Evolutionary conservation across 2,797 vertebrate genomes (phyloP).

Genomic region (Eutrigla gurnardus): DNA sequence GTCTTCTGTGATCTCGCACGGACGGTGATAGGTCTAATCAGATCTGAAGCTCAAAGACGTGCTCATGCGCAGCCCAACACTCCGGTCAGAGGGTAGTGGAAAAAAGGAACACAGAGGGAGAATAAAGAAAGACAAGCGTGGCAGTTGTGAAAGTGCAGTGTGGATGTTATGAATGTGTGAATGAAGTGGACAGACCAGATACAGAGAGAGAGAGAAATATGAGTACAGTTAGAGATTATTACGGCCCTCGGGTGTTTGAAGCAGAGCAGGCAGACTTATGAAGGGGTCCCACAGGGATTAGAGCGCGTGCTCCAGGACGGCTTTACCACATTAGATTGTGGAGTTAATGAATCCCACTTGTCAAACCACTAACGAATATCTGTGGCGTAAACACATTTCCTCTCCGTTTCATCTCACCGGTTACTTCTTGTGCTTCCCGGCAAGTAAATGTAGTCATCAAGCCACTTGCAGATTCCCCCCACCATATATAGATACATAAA

Average conservation of each 20-base stretch:
- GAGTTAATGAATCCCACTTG: conserved; percentile 70
- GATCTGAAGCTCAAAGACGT: conserved; percentile 35
- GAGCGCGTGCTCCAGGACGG: conserved; percentile 39
- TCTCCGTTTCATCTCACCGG: conserved; percentile 1
- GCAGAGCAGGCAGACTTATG: conserved; percentile 50
- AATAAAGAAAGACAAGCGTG: conserved; percentile 32
- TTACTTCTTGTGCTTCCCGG: neutral
- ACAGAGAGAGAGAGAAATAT: conserved; percentile 30
- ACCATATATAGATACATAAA: neutral
- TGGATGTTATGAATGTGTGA: neutral
- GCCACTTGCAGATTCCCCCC: neutral
- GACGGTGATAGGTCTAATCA: conserved; percentile 32
- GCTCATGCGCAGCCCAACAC: conserved; percentile 27
- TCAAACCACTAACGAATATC: conserved; percentile 56
- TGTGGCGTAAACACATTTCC: conserved; percentile 53
- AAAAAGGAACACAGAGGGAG: conserved; percentile 19
- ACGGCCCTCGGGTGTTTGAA: conserved; percentile 42
- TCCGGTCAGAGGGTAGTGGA: conserved; percentile 38
- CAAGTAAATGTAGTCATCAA: conserved; percentile 4
- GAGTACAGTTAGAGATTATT: conserved; percentile 53
- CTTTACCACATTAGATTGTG: conserved; percentile 53
- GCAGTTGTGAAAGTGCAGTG: conserved; percentile 38
- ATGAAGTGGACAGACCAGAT: conserved; percentile 29
- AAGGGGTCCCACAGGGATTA: conserved; percentile 72
- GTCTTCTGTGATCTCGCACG: conserved; percentile 26